A percentile compares a stretch with the other conserved stretches of the same genome.
Conservation (phyloP, 2,888 invertebrate genomes). For the Neoaliturus tenellus region DNA sequence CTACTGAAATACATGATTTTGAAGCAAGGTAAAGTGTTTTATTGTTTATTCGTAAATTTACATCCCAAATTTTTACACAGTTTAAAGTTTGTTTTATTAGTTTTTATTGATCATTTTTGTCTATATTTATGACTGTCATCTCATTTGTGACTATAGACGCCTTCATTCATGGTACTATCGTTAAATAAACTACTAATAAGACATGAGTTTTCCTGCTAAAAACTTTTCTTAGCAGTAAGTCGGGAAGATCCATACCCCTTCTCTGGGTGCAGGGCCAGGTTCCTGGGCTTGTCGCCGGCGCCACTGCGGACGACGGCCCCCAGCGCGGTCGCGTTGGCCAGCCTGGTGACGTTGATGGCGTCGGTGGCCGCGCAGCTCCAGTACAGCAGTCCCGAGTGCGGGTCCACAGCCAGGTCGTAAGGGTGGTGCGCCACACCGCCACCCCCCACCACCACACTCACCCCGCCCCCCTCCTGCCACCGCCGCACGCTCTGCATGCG, state of each 20-base stretch:
- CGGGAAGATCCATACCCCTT: slow-evolving; percentile 85
- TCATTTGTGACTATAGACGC: too few species aligned
- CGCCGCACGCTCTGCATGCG: slow-evolving; percentile 84
- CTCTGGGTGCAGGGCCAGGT: slow-evolving; percentile 89
- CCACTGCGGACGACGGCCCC: slow-evolving; percentile 78
- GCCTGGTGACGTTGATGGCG: slow-evolving; percentile 91
- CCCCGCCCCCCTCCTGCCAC: slow-evolving; percentile 79
- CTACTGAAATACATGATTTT: too few species aligned
- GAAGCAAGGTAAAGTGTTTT: too few species aligned
- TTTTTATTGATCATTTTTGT: too few species aligned
- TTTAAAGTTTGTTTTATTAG: too few species aligned
- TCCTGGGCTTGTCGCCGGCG: slow-evolving; percentile 87
- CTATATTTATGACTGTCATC: too few species aligned
- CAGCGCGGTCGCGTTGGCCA: slow-evolving; percentile 74
- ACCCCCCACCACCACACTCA: slow-evolving; percentile 77
- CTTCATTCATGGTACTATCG: too few species aligned
- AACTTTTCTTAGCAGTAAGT: too few species aligned
- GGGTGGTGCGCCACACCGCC: slow-evolving; percentile 75
- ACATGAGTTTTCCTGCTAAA: too few species aligned
- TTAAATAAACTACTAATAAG: too few species aligned
- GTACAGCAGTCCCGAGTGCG: slow-evolving; percentile 88
- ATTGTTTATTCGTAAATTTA: too few species aligned
- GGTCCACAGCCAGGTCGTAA: slow-evolving; percentile 91
- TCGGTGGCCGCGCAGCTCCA: slow-evolving; percentile 92
- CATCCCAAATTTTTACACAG: too few species aligned